Percentiles rank a stretch among this genome's conserved stretches.
phyloP scores from a whole-genome alignment of 2,113 vertebrate genomes.

The Sphaerodactylus townsendi region DNA sequence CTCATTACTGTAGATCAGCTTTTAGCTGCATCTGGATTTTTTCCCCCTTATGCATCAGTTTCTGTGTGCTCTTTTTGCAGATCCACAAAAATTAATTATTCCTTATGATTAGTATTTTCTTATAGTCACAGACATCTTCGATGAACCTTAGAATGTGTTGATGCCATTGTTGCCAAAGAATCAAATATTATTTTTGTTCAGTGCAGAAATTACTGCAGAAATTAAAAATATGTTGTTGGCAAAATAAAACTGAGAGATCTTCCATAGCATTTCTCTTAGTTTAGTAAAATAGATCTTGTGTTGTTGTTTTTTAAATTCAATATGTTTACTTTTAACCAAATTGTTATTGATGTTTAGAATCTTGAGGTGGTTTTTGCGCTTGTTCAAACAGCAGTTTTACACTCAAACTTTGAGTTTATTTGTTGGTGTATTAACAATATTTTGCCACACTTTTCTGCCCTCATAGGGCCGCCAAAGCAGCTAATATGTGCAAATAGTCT shows the following conservation, averaged over 20 bases:
- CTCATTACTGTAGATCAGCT: slow-evolving; percentile 15
- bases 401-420: neutral
- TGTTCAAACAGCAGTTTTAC: neutral
- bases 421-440: too few relatives aligned
- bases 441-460: too few relatives aligned
- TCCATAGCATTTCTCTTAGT: too few relatives aligned
- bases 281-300: neutral
- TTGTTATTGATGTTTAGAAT: too few relatives aligned
- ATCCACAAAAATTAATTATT: neutral
- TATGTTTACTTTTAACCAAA: neutral
- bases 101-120: slow-evolving; percentile 31
- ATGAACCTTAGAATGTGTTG: slow-evolving; percentile 13
- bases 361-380: neutral
- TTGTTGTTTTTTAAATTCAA: slow-evolving; percentile 13
- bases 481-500: neutral
- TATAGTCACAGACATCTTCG: slow-evolving; percentile 15
- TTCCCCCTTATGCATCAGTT: neutral
- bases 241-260: neutral
- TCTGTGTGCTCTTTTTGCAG: neutral
- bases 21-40: slow-evolving; percentile 5
- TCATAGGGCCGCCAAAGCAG: too few relatives aligned
- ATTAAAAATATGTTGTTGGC: slow-evolving; percentile 8
- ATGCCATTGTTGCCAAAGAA: slow-evolving; percentile 18
- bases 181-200: slow-evolving; percentile 36
- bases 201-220: slow-evolving; percentile 15